These are phyloP conservation scores for Ammodytes marinus DNA, from an alignment of 2,113 vertebrate genomes.

Conservation along the genomic window DNA sequence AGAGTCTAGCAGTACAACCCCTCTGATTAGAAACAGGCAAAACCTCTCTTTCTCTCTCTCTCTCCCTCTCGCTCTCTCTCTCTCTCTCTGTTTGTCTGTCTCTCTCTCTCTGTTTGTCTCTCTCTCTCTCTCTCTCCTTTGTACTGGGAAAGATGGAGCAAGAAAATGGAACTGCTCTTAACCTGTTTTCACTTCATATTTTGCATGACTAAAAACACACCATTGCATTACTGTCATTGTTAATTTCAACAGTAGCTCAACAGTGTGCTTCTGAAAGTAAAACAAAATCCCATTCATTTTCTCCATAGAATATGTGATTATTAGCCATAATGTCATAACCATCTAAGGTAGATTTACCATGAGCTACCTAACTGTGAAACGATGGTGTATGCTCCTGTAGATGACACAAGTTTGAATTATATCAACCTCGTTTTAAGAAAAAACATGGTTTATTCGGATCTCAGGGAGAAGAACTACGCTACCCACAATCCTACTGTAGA, in stretches of 20 bases:
- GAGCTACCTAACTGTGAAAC: too few relatives aligned
- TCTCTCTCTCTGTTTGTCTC: constrained; percentile 1
- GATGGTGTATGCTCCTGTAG: too few relatives aligned
- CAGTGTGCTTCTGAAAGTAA: too few relatives aligned
- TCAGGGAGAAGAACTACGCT: too few relatives aligned
- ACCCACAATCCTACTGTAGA: too few relatives aligned
- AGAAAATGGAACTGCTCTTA: constrained; percentile 9
- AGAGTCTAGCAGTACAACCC: constrained; percentile 51
- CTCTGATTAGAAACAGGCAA: constrained; percentile 67
- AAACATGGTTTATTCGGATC: too few relatives aligned
- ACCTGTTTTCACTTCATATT: not conserved
- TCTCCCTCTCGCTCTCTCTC: not conserved
- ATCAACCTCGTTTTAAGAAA: too few relatives aligned
- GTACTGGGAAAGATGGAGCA: constrained; percentile 13
- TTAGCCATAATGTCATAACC: too few relatives aligned
- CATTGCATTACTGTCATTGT: not conserved
- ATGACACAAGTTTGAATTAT: too few relatives aligned
- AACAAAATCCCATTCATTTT: too few relatives aligned
- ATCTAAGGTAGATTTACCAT: too few relatives aligned
- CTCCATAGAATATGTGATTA: too few relatives aligned
- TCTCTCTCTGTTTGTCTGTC: not conserved
- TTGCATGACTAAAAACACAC: not conserved
- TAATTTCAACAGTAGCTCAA: not conserved
- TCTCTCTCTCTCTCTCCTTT: constrained; percentile 2
- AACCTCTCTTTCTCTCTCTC: constrained; percentile 7